These are phyloP conservation scores for Cyphomyrmex costatus DNA, from an alignment of 1,140 invertebrate genomes.

Conservation along the genomic window DNA sequence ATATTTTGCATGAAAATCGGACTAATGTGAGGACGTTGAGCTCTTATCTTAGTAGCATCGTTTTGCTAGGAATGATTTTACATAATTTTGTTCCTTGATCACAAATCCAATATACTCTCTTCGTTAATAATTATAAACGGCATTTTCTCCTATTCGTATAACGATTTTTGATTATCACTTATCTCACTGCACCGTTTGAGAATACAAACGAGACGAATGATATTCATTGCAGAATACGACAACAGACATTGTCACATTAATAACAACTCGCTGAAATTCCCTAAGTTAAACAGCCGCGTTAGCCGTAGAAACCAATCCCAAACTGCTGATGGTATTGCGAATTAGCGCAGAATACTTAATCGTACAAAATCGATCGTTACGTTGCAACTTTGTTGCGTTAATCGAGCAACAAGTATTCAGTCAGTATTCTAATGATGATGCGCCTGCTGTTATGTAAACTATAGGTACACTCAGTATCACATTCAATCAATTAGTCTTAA, in stretches of 20 bases:
- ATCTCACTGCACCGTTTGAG: slow-evolving; percentile 19
- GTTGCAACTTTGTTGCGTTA: slow-evolving; percentile 44
- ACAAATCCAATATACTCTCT: not conserved
- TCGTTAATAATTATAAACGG: slow-evolving; percentile 15
- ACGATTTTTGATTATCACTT: slow-evolving; percentile 48
- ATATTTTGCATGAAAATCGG: not conserved
- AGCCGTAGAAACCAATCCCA: slow-evolving; percentile 53
- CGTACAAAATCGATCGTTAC: slow-evolving; percentile 49
- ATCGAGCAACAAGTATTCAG: slow-evolving; percentile 59
- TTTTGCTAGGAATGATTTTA: not conserved
- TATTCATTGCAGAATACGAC: slow-evolving; percentile 43
- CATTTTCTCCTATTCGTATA: not conserved
- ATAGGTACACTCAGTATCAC: not conserved
- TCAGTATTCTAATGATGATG: slow-evolving; percentile 57
- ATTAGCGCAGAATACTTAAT: slow-evolving; percentile 58
- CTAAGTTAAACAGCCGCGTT: slow-evolving; percentile 42
- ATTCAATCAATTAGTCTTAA: slow-evolving; percentile 4
- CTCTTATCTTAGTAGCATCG: not conserved
- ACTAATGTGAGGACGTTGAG: not conserved
- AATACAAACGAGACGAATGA: slow-evolving; percentile 31
- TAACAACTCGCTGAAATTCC: slow-evolving; percentile 48
- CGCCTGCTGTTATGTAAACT: not conserved
- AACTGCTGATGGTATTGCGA: slow-evolving; percentile 48
- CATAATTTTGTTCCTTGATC: not conserved
- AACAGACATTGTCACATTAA: slow-evolving; percentile 55